Percentiles rank a stretch among this genome's conserved stretches.
Conservation (phyloP, 2,797 vertebrate genomes). For the Rhinichthys osculus region DNA sequence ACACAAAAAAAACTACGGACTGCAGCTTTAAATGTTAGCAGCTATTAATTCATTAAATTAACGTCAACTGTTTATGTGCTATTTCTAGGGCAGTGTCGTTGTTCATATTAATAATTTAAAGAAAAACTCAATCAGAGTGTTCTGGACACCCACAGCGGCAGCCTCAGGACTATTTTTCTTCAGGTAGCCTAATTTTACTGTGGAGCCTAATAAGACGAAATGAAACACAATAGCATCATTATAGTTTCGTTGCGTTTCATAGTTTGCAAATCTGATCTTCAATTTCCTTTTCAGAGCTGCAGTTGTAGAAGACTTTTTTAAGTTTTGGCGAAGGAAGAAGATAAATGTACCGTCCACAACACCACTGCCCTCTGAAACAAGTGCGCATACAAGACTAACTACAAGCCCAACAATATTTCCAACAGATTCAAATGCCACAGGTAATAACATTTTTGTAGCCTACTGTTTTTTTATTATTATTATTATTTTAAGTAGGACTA, state of each 20-base stretch:
- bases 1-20: no score
- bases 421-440: no score
- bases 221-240: background rate
- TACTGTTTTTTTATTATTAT: no score
- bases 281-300: conserved; percentile 63
- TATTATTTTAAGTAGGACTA: no score
- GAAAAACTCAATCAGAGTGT: background rate
- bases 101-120: rapidly evolving
- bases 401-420: no score
- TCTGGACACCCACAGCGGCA: conserved; percentile 53
- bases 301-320: rapidly evolving
- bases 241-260: background rate
- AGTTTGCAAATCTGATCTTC: background rate
- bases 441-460: background rate
- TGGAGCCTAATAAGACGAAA: background rate
- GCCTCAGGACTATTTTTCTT: conserved; percentile 43
- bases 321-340: conserved; percentile 44
- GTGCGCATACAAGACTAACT: no score
- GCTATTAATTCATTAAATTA: background rate
- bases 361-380: no score
- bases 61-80: background rate
- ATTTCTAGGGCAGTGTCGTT: conserved; percentile 62
- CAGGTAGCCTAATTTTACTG: conserved; percentile 57
- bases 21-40: background rate
- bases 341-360: background rate